These are phyloP conservation scores for Chloropsis cyanopogon DNA, from an alignment of 2,113 vertebrate species.

Conservation along the genomic window DNA sequence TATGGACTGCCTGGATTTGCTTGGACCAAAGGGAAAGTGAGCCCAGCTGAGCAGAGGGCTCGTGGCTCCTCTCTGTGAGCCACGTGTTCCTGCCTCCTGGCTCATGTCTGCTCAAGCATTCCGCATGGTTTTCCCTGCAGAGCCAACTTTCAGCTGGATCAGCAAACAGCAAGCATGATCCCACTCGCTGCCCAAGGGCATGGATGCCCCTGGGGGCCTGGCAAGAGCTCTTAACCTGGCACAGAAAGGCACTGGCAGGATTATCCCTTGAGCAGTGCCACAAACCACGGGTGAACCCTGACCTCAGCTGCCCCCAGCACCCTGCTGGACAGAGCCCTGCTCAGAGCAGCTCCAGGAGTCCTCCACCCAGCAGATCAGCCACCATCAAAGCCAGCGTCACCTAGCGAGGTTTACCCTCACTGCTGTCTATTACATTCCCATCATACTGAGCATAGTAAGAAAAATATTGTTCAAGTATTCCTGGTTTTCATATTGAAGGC, in stretches of 20 bases:
- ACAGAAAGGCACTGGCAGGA: neutral
- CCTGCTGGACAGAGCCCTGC: neutral
- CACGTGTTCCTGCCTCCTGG: neutral
- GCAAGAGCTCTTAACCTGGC: neutral
- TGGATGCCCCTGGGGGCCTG: neutral
- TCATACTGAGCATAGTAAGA: neutral
- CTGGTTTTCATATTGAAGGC: neutral
- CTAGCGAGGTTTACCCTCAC: neutral
- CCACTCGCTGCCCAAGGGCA: rapidly evolving
- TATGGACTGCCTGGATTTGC: neutral
- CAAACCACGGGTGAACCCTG: neutral
- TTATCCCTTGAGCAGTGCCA: neutral
- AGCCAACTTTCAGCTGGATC: neutral
- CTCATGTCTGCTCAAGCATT: rapidly evolving
- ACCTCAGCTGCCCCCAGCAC: rapidly evolving
- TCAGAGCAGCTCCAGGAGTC: neutral
- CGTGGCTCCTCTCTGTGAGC: rapidly evolving
- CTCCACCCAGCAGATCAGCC: neutral
- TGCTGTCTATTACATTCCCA: neutral
- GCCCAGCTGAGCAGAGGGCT: neutral
- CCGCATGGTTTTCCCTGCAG: rapidly evolving
- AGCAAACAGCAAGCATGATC: neutral
- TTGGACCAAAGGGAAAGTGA: neutral
- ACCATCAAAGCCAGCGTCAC: neutral
- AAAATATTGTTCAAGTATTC: conserved; percentile 11